phyloP scores from a whole-genome alignment of 2,797 vertebrate genomes.

The Spondyliosoma cantharus region DNA sequence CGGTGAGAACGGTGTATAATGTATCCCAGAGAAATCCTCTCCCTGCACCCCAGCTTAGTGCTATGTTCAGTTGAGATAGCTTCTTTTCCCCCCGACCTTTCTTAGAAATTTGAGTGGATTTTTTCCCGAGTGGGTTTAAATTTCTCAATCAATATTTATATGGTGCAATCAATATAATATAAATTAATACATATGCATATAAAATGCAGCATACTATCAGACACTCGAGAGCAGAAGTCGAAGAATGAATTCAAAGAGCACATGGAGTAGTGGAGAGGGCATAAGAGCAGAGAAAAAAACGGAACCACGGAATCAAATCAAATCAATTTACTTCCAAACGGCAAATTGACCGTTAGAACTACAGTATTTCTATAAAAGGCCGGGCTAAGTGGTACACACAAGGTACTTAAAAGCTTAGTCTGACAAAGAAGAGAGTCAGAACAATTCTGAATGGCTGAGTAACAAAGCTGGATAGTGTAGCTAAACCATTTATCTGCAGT shows the following conservation, averaged over 20 bases:
- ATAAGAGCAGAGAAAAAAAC: slow-evolving; percentile 4
- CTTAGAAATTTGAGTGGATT: slow-evolving; percentile 1
- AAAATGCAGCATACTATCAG: neutral
- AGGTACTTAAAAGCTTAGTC: slow-evolving; percentile 44
- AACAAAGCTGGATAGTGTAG: slow-evolving; percentile 49
- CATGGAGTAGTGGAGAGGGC: slow-evolving; percentile 1
- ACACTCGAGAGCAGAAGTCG: neutral
- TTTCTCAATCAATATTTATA: neutral
- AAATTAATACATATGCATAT: neutral
- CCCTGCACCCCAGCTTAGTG: neutral
- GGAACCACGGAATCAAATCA: neutral
- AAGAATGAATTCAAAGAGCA: neutral
- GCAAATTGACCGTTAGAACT: slow-evolving; percentile 15
- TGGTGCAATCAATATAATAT: neutral
- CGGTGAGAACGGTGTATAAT: slow-evolving; percentile 14
- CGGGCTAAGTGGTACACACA: slow-evolving; percentile 13
- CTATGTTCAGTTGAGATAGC: neutral
- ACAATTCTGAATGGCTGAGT: slow-evolving; percentile 43
- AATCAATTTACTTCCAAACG: slow-evolving; percentile 3
- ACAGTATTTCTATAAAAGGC: slow-evolving; percentile 5
- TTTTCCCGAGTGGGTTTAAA: neutral
- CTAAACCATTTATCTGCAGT: slow-evolving; percentile 65
- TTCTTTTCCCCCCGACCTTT: neutral
- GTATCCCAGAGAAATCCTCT: slow-evolving; percentile 30
- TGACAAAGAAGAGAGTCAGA: slow-evolving; percentile 43